Conservation (phyloP, 1,140 invertebrate species). For the Drosophila aff. region DNA sequence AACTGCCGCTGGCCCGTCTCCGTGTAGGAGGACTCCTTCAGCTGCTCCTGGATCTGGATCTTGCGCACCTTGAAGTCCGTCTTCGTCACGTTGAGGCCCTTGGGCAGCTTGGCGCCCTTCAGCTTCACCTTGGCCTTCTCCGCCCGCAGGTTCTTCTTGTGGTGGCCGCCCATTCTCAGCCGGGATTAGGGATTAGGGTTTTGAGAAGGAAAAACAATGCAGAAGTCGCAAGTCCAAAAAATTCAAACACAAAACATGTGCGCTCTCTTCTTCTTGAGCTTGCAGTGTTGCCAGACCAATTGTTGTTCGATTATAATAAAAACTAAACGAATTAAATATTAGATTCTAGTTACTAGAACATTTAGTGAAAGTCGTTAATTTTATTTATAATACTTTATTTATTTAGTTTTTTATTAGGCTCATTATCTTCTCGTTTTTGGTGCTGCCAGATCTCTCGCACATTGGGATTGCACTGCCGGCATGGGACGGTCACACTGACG, state of each 20-base stretch:
- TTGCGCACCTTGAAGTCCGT: constrained; percentile 95
- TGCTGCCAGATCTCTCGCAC: neutral
- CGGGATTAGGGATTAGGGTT: neutral
- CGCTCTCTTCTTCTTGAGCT: neutral
- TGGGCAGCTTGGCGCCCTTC: constrained; percentile 90
- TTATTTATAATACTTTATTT: too few species aligned
- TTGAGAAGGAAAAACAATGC: neutral
- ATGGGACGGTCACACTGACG: neutral
- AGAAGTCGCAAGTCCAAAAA: neutral
- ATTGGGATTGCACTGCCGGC: neutral
- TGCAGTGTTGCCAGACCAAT: neutral
- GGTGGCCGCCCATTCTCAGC: constrained; percentile 85
- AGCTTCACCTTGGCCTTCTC: constrained; percentile 93
- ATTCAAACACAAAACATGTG: constrained; percentile 5
- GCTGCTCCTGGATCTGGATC: constrained; percentile 92
- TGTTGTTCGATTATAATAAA: neutral
- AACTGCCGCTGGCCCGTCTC: constrained; percentile 88
- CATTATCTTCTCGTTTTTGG: too few species aligned
- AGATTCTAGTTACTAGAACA: neutral
- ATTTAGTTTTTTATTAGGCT: neutral
- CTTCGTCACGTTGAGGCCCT: constrained; percentile 93
- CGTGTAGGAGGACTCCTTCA: constrained; percentile 87
- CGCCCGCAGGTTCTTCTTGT: constrained; percentile 90
- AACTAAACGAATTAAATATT: neutral
- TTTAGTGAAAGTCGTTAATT: neutral